phyloP scores from a whole-genome alignment of 2,797 vertebrate species.

The Paramormyrops hopkinsi region DNA sequence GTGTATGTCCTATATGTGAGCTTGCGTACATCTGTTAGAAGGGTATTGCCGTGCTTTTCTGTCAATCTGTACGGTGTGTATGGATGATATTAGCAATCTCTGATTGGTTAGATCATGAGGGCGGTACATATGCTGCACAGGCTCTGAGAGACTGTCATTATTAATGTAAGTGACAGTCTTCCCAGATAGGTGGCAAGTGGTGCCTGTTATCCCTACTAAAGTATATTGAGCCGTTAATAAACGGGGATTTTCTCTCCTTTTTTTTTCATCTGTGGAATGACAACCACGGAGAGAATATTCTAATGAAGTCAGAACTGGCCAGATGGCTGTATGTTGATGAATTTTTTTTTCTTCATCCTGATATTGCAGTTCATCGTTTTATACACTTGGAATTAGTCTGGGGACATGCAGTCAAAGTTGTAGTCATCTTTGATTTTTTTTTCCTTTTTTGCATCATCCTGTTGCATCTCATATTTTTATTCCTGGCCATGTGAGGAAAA shows the following conservation, averaged over 20 bases:
- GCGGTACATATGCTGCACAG: slow-evolving; percentile 44
- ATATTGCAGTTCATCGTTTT: slow-evolving; percentile 48
- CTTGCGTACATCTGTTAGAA: slow-evolving; percentile 13
- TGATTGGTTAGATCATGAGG: slow-evolving; percentile 39
- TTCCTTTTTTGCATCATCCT: background rate
- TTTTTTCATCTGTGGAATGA: slow-evolving; percentile 80
- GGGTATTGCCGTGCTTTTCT: slow-evolving; percentile 16
- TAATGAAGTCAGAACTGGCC: slow-evolving; percentile 79
- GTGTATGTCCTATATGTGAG: background rate
- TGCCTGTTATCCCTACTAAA: slow-evolving; percentile 75
- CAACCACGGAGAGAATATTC: slow-evolving; percentile 68
- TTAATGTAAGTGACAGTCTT: slow-evolving; percentile 57
- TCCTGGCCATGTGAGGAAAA: background rate
- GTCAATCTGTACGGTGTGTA: background rate
- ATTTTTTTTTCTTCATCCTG: slow-evolving; percentile 24
- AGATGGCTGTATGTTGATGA: slow-evolving; percentile 76
- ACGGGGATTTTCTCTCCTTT: slow-evolving; percentile 70
- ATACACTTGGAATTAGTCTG: slow-evolving; percentile 46
- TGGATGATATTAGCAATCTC: slow-evolving; percentile 20
- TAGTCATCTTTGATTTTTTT: background rate
- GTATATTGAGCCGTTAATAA: slow-evolving; percentile 85
- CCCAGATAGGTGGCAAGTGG: slow-evolving; percentile 71
- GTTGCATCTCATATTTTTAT: slow-evolving; percentile 5
- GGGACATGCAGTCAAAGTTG: slow-evolving; percentile 33
- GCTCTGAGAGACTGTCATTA: slow-evolving; percentile 52